These are phyloP conservation scores for Griposia aprilina DNA, from an alignment of 2,888 invertebrate genomes.

Conservation along the genomic window DNA sequence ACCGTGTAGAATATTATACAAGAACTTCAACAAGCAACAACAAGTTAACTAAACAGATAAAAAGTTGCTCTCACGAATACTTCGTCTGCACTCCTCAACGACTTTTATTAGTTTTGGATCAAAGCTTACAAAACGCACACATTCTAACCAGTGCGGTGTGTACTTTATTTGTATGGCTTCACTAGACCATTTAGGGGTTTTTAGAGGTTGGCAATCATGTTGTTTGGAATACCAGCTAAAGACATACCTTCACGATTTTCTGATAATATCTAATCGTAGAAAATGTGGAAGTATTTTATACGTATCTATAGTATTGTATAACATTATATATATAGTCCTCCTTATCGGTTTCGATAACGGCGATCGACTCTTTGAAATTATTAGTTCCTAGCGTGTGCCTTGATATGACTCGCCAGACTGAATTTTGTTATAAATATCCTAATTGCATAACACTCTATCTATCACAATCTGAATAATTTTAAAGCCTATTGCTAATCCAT, in stretches of 20 bases:
- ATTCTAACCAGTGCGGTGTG: constrained; percentile 34
- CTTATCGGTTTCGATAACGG: too few species aligned
- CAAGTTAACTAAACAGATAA: constrained; percentile 72
- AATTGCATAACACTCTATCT: too few species aligned
- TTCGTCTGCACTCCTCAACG: constrained; percentile 62
- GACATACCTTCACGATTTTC: neutral
- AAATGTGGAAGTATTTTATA: neutral
- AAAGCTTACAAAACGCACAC: constrained; percentile 57
- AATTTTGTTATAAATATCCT: too few species aligned
- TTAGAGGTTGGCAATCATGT: constrained; percentile 1
- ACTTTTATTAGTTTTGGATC: constrained; percentile 75
- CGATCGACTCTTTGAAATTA: too few species aligned
- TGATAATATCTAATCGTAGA: neutral
- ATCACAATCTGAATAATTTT: too few species aligned
- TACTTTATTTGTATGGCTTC: constrained; percentile 36
- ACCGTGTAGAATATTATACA: constrained; percentile 58
- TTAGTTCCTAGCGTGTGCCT: too few species aligned
- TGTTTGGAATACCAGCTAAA: neutral
- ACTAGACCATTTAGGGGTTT: constrained; percentile 6
- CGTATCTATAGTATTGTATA: neutral
- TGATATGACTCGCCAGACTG: too few species aligned
- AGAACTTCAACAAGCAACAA: constrained; percentile 61
- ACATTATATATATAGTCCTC: too few species aligned
- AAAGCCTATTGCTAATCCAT: too few species aligned
- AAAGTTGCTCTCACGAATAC: constrained; percentile 65